phyloP scores from a whole-genome alignment of 2,797 vertebrate genomes.

The Moxostoma hubbsi region DNA sequence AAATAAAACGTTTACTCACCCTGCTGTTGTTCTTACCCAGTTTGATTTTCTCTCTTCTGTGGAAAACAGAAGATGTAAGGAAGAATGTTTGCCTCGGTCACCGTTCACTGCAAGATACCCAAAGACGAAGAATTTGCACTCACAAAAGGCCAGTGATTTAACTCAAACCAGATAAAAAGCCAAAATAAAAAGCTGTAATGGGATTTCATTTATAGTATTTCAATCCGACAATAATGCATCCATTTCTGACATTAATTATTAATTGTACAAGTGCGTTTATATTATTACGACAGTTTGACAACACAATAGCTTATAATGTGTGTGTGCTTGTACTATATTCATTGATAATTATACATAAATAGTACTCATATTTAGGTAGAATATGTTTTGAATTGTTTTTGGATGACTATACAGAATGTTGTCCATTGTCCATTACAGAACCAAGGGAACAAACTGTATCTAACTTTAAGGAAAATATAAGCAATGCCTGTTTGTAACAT shows the following conservation, averaged over 20 bases:
- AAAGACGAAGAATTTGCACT: constrained; percentile 46
- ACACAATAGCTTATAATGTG: constrained; percentile 7
- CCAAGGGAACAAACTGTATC: constrained; percentile 25
- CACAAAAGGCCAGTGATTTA: background rate
- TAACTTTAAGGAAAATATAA: constrained; percentile 40
- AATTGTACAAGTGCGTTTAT: constrained; percentile 23
- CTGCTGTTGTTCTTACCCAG: too few relatives aligned
- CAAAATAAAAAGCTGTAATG: background rate
- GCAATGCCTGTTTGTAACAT: constrained; percentile 45
- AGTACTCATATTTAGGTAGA: constrained; percentile 29
- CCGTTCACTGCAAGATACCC: background rate
- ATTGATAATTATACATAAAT: constrained; percentile 27
- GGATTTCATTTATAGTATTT: background rate
- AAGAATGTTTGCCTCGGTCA: background rate
- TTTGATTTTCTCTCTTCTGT: too few relatives aligned
- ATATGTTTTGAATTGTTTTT: constrained; percentile 21
- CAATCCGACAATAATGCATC: background rate
- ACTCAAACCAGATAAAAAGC: background rate
- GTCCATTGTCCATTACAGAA: constrained; percentile 21
- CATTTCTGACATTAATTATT: background rate
- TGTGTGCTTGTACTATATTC: constrained; percentile 27
- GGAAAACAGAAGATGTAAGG: too few relatives aligned
- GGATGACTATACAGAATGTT: constrained; percentile 2
- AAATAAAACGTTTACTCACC: too few relatives aligned
- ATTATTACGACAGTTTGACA: constrained; percentile 26